These are phyloP conservation scores for Phoeniculus purpureus DNA, from an alignment of 2,797 vertebrate species.

Conservation along the genomic window DNA sequence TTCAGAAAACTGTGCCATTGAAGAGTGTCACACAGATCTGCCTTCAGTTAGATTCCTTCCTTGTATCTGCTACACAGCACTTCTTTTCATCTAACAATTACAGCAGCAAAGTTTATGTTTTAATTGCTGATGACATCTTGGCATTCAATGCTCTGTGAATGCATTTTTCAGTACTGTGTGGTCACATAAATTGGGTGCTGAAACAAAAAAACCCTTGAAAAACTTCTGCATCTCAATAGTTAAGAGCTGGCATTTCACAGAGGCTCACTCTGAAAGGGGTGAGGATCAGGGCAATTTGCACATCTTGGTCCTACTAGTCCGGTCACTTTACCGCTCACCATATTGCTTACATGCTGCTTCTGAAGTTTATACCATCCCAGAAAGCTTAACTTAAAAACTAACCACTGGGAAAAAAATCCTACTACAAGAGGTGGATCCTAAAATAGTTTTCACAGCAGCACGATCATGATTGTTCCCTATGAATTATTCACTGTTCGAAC, in stretches of 20 bases:
- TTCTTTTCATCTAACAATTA: not conserved
- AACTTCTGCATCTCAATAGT: not conserved
- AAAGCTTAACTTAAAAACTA: constrained; percentile 1
- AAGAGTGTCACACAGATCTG: not conserved
- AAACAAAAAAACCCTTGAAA: not conserved
- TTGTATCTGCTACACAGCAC: not conserved
- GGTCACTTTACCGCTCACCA: not conserved
- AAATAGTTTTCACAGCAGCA: constrained; percentile 5
- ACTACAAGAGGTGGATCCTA: not conserved
- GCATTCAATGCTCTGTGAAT: not conserved
- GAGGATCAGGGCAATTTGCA: not conserved
- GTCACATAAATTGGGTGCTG: not conserved
- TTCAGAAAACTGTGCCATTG: not conserved
- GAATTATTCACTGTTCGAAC: constrained; percentile 33
- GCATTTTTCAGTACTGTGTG: not conserved
- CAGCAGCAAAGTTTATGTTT: not conserved
- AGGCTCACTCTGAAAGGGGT: not conserved
- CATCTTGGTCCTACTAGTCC: not conserved
- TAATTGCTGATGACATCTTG: not conserved
- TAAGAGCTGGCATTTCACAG: not conserved
- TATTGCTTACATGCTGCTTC: not conserved
- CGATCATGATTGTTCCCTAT: not conserved
- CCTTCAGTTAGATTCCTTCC: not conserved
- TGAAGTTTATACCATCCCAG: not conserved
- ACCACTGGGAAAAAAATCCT: not conserved